A percentile compares a stretch with the other conserved stretches of the same genome.
Conservation (phyloP, 2,888 invertebrate species). For the Archips xylosteana region DNA sequence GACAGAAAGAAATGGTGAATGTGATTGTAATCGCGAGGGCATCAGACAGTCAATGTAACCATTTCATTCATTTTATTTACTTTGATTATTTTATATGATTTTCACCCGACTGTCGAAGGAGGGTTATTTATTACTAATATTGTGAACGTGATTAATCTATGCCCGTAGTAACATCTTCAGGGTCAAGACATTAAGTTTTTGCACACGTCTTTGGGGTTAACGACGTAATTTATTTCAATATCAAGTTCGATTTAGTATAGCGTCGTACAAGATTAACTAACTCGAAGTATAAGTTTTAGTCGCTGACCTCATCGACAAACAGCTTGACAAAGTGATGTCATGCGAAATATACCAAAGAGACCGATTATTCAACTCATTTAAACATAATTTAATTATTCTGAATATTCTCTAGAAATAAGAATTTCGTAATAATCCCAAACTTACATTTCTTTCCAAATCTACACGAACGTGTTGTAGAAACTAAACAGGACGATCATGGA, state of each 20-base stretch:
- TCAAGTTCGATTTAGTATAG: slow-evolving; percentile 23
- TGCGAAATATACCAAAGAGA: slow-evolving; percentile 8
- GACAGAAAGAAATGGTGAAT: too few relatives aligned
- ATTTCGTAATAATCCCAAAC: slow-evolving; percentile 10
- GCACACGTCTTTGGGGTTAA: background rate
- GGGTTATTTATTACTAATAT: background rate
- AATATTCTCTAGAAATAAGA: background rate
- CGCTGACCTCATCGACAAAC: slow-evolving; percentile 39
- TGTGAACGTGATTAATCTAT: background rate
- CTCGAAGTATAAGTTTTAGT: slow-evolving; percentile 19
- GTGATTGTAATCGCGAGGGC: too few relatives aligned
- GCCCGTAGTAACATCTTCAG: slow-evolving; percentile 3
- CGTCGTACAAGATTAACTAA: slow-evolving; percentile 18
- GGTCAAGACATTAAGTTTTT: slow-evolving; percentile 28
- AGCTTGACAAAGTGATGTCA: slow-evolving; percentile 41
- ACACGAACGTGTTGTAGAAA: background rate
- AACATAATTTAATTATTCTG: background rate
- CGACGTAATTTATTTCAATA: slow-evolving; percentile 26
- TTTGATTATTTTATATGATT: background rate
- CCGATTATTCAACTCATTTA: slow-evolving; percentile 4
- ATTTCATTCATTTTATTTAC: background rate
- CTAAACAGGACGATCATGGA: slow-evolving; percentile 16
- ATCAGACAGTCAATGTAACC: too few relatives aligned
- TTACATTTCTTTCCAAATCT: background rate
- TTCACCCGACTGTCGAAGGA: too few relatives aligned